Conservation (phyloP, 2,797 vertebrate species). For the Varecia variegata region DNA sequence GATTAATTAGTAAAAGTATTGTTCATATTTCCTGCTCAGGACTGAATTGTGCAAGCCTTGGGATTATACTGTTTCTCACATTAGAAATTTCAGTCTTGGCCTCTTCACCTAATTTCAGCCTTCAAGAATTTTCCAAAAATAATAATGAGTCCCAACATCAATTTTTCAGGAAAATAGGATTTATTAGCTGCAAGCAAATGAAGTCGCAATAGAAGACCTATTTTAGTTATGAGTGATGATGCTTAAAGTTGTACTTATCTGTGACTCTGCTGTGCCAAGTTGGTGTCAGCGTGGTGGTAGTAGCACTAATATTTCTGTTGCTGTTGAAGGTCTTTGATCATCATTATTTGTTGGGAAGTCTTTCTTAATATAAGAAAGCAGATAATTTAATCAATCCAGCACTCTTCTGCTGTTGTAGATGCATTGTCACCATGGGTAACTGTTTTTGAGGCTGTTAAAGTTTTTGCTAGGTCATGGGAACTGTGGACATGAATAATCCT, state of each 20-base stretch:
- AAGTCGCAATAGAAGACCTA: neutral
- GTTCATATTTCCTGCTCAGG: neutral
- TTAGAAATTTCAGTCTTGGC: neutral
- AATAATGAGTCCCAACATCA: neutral
- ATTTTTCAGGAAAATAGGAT: neutral
- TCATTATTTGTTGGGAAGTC: neutral
- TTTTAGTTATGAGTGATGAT: neutral
- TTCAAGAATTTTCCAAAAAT: neutral
- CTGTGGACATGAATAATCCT: neutral
- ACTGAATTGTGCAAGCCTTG: neutral
- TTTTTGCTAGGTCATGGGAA: neutral
- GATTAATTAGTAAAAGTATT: neutral
- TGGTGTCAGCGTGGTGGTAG: no score
- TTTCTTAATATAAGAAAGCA: neutral
- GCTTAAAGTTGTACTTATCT: neutral
- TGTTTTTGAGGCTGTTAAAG: neutral
- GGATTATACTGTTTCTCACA: neutral
- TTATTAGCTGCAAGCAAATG: neutral
- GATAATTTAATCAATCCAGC: neutral
- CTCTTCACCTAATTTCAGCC: neutral
- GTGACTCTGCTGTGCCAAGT: neutral
- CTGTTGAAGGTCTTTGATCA: neutral
- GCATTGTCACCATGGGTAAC: neutral
- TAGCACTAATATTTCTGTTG: neutral
- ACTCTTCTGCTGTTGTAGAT: neutral